Percentiles rank a stretch among this genome's conserved stretches.
phyloP scores from a whole-genome alignment of 2,113 vertebrate genomes.

The Ascaphus truei region DNA sequence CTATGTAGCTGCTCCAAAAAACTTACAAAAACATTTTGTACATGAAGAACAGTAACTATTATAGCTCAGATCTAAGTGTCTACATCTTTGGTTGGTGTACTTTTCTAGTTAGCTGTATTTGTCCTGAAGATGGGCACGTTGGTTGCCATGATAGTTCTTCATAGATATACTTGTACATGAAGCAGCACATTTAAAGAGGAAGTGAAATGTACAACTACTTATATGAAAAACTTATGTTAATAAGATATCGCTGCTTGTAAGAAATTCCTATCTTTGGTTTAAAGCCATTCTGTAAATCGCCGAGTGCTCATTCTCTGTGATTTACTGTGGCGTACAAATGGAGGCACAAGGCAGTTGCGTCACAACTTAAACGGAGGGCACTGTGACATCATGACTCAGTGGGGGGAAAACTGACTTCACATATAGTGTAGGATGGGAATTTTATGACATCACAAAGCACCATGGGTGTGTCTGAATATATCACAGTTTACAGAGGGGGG shows the following conservation, averaged over 20 bases:
- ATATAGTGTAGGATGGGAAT: conserved; percentile 8
- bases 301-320: conserved; percentile 4
- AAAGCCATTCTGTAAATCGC: conserved; percentile 18
- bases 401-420: background rate
- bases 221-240: conserved; percentile 5
- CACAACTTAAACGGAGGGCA: background rate
- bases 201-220: background rate
- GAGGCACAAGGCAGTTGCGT: background rate
- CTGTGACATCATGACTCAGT: conserved; percentile 1
- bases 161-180: background rate
- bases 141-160: background rate
- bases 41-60: no score
- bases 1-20: no score
- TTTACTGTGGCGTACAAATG: background rate
- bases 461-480: background rate
- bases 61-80: no score
- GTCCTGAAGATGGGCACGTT: background rate
- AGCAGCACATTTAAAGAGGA: background rate
- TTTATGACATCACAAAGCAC: no score
- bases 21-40: no score
- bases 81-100: no score
- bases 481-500: no score
- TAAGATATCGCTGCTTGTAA: conserved; percentile 15
- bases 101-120: no score
- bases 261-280: conserved; percentile 2